A percentile compares a stretch with the other conserved stretches of the same genome.
These are phyloP conservation scores for Hyppa rectilinea DNA, from an alignment of 2,888 invertebrate genomes.

Conservation along the genomic window DNA sequence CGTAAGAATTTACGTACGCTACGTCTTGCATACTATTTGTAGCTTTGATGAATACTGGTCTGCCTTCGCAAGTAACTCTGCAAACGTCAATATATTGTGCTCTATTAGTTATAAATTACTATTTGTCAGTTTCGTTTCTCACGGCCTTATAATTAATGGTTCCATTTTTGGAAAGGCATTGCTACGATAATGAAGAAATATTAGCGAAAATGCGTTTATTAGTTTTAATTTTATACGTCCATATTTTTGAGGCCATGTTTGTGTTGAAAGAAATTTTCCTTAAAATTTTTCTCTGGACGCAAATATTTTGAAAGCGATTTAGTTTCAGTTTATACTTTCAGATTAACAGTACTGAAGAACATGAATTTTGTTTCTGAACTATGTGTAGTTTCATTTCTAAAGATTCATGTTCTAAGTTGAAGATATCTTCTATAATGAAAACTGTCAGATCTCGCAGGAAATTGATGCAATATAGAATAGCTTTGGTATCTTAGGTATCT, in stretches of 20 bases:
- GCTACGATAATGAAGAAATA: constrained; percentile 26
- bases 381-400: neutral
- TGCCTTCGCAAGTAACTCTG: constrained; percentile 37
- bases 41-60: constrained; percentile 48
- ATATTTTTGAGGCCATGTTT: neutral
- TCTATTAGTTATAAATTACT: constrained; percentile 42
- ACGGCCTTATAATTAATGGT: constrained; percentile 41
- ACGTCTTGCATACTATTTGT: constrained; percentile 29
- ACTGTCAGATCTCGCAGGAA: neutral
- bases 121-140: constrained; percentile 46
- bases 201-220: neutral
- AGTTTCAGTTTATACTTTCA: neutral
- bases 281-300: neutral
- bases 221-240: neutral
- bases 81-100: constrained; percentile 36
- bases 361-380: neutral
- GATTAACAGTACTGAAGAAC: neutral
- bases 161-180: constrained; percentile 39
- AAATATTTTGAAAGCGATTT: neutral
- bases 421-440: neutral
- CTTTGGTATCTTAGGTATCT: constrained; percentile 5
- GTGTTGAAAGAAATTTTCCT: neutral
- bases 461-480: neutral
- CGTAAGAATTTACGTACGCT: constrained; percentile 50
- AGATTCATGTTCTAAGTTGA: neutral